These are phyloP conservation scores for Macroramphosus scolopax DNA, from an alignment of 2,797 vertebrate species.

Conservation along the genomic window DNA sequence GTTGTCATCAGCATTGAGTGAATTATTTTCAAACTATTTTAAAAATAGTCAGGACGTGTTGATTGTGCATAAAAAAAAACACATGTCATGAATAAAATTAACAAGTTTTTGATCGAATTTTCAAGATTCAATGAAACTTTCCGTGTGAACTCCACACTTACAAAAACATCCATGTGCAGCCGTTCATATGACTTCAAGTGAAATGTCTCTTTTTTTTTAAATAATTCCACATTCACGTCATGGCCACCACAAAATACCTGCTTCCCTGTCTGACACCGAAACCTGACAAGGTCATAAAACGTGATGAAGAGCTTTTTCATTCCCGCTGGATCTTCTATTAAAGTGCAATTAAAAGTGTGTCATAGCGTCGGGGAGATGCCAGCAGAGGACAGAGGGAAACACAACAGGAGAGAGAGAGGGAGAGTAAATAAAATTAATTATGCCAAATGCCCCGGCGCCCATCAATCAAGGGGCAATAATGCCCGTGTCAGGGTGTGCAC, in stretches of 20 bases:
- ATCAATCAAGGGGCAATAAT: conserved; percentile 80
- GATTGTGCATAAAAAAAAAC: too few relatives aligned
- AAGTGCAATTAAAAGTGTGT: conserved; percentile 76
- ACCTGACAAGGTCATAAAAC: conserved; percentile 69
- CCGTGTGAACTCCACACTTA: too few relatives aligned
- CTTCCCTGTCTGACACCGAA: conserved; percentile 59
- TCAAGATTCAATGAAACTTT: too few relatives aligned
- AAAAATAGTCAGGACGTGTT: too few relatives aligned
- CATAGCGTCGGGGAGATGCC: conserved; percentile 64
- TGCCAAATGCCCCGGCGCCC: conserved; percentile 72
- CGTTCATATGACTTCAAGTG: conserved; percentile 1
- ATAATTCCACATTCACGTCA: conserved; percentile 5
- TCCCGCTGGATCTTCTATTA: conserved; percentile 68
- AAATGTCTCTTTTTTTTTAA: not conserved
- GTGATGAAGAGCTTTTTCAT: conserved; percentile 70
- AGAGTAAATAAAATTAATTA: conserved; percentile 79
- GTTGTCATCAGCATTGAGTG: too few relatives aligned
- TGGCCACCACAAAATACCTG: conserved; percentile 47
- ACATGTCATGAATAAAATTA: too few relatives aligned
- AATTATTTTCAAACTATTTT: too few relatives aligned
- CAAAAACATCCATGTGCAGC: too few relatives aligned
- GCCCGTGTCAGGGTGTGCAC: conserved; percentile 66
- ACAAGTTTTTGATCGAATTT: too few relatives aligned
- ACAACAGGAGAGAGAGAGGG: conserved; percentile 10
- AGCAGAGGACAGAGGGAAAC: conserved; percentile 39